These are phyloP conservation scores for Microctenopoma lineatum DNA, from an alignment of 2,797 vertebrate genomes.

Conservation along the genomic window DNA sequence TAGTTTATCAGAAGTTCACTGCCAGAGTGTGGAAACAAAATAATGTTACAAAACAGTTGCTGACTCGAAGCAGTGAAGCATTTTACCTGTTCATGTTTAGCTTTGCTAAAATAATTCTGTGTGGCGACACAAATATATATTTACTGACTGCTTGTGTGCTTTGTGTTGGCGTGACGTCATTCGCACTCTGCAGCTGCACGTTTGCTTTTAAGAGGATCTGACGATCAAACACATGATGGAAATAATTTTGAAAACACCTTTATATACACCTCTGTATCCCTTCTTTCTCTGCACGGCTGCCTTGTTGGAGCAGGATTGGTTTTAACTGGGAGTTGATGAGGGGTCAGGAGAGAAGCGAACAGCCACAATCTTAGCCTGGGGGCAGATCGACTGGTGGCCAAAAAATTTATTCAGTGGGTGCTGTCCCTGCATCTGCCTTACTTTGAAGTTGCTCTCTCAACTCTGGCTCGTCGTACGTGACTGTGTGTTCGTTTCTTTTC, in stretches of 20 bases:
- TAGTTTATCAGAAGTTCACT: constrained; percentile 39
- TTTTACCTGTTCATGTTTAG: neutral
- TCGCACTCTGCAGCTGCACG: constrained; percentile 1
- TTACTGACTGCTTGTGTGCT: constrained; percentile 15
- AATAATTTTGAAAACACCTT: constrained; percentile 9
- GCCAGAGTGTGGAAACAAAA: constrained; percentile 28
- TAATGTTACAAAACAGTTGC: constrained; percentile 28
- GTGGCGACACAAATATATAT: neutral
- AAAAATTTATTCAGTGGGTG: constrained; percentile 84
- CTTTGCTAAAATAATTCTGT: constrained; percentile 5
- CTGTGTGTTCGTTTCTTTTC: constrained; percentile 69
- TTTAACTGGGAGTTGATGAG: constrained; percentile 78
- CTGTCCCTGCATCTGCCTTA: constrained; percentile 84
- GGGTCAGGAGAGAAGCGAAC: constrained; percentile 83
- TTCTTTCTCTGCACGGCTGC: constrained; percentile 21
- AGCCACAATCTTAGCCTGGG: constrained; percentile 84
- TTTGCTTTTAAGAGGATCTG: constrained; percentile 7
- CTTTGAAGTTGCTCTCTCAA: constrained; percentile 86
- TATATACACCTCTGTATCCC: constrained; percentile 24
- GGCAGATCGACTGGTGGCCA: constrained; percentile 85
- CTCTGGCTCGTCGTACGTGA: constrained; percentile 82
- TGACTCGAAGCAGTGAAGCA: constrained; percentile 3
- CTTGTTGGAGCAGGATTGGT: constrained; percentile 67
- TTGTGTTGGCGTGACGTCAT: neutral
- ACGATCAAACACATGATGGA: constrained; percentile 9